Conservation (phyloP, 2,888 invertebrate genomes). For the Brenthis ino region DNA sequence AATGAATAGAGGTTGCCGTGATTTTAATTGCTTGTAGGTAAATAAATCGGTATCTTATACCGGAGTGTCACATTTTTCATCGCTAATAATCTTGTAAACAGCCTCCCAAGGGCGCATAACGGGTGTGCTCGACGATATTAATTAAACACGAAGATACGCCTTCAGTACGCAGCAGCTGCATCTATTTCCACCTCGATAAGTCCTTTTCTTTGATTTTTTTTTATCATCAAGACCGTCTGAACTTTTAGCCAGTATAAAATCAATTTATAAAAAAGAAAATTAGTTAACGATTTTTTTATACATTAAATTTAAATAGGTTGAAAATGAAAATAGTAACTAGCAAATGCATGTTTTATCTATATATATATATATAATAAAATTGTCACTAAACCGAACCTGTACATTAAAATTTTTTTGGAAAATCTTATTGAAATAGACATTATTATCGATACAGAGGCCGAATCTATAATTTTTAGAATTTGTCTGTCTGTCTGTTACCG, state of each 20-base stretch:
- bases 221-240: neutral
- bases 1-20: neutral
- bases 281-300: too few relatives aligned
- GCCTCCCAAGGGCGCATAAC: slow-evolving; percentile 20
- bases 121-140: slow-evolving; percentile 13
- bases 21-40: neutral
- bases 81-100: slow-evolving; percentile 21
- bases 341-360: too few relatives aligned
- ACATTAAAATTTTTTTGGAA: too few relatives aligned
- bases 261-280: neutral
- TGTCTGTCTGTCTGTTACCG: too few relatives aligned
- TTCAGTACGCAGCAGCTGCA: neutral
- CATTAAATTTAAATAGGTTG: too few relatives aligned
- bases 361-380: too few relatives aligned
- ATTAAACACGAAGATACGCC: slow-evolving; percentile 14
- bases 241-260: neutral
- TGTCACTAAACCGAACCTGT: too few relatives aligned
- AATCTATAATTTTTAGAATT: too few relatives aligned
- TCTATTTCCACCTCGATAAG: neutral
- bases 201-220: neutral
- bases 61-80: slow-evolving; percentile 20
- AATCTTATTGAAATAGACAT: too few relatives aligned
- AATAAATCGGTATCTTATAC: slow-evolving; percentile 1
- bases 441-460: too few relatives aligned
- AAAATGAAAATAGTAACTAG: too few relatives aligned